A percentile compares a stretch with the other conserved stretches of the same genome.
Conservation (phyloP, 2,888 invertebrate genomes). For the Acrobasis repandana region DNA sequence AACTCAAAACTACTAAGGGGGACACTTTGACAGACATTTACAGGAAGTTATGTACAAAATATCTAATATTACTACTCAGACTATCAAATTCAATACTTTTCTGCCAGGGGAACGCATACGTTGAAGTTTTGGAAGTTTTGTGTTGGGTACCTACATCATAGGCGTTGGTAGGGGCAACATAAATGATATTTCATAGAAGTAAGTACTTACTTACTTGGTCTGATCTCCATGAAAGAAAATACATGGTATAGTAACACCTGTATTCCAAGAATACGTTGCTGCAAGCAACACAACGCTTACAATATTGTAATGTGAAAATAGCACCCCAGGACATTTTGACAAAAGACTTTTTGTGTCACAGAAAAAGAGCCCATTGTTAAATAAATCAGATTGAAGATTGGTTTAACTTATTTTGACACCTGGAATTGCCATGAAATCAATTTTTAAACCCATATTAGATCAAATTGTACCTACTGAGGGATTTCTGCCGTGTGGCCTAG, state of each 20-base stretch:
- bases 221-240: not conserved
- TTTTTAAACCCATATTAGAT: constrained; percentile 32
- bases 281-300: not conserved
- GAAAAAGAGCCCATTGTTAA: constrained; percentile 1
- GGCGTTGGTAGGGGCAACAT: no score
- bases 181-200: no score
- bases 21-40: no score
- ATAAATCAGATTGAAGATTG: constrained; percentile 12
- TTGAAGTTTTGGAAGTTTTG: no score
- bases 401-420: constrained; percentile 42
- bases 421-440: constrained; percentile 50
- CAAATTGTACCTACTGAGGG: not conserved
- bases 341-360: constrained; percentile 15
- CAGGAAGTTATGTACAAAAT: no score
- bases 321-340: not conserved
- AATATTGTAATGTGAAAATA: constrained; percentile 4
- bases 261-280: constrained; percentile 10
- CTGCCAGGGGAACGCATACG: no score
- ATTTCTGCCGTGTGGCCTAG: no score
- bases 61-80: no score
- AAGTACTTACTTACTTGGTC: no score
- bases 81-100: no score
- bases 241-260: not conserved
- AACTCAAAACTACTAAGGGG: no score
- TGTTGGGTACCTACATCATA: no score